Percentiles rank a stretch among this genome's conserved stretches.
These are phyloP conservation scores for Trematomus bernacchii DNA, from an alignment of 2,797 vertebrate species.

Conservation along the genomic window DNA sequence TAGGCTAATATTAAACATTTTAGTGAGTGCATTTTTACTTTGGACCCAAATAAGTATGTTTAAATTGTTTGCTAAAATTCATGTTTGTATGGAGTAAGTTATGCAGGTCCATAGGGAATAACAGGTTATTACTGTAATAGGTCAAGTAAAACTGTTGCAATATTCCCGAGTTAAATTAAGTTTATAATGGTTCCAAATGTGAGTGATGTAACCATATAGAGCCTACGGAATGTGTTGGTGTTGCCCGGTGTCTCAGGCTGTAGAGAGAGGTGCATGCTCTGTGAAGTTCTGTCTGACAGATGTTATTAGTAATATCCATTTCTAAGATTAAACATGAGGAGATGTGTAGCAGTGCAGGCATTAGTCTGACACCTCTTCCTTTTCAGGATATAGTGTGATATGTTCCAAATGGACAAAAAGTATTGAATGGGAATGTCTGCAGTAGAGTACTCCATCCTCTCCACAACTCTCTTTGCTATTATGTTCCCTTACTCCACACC, in stretches of 20 bases:
- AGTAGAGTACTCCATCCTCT: conserved; percentile 18
- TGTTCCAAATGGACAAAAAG: conserved; percentile 34
- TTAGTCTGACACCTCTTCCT: conserved; percentile 45
- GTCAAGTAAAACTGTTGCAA: neutral
- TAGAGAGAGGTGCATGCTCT: neutral
- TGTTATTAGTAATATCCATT: neutral
- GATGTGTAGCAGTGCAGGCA: neutral
- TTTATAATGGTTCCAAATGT: neutral
- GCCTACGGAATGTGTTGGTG: neutral
- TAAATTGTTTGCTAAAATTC: neutral
- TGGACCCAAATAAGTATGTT: neutral
- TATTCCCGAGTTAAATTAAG: neutral
- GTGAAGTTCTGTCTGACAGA: neutral
- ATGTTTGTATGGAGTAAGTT: neutral
- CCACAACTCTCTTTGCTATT: conserved; percentile 28
- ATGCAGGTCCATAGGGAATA: neutral
- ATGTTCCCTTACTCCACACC: conserved; percentile 21
- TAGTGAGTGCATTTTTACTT: neutral
- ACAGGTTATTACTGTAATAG: neutral
- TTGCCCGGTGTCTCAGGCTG: neutral
- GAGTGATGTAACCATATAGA: neutral
- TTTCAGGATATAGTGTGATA: conserved; percentile 7
- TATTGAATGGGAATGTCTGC: conserved; percentile 31
- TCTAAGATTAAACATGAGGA: neutral
- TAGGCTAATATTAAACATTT: neutral